Evolutionary conservation across 1,140 invertebrate genomes (phyloP), one percentile per base, ranked within the genome.

Genomic region (Tetramorium alpestre): DNA sequence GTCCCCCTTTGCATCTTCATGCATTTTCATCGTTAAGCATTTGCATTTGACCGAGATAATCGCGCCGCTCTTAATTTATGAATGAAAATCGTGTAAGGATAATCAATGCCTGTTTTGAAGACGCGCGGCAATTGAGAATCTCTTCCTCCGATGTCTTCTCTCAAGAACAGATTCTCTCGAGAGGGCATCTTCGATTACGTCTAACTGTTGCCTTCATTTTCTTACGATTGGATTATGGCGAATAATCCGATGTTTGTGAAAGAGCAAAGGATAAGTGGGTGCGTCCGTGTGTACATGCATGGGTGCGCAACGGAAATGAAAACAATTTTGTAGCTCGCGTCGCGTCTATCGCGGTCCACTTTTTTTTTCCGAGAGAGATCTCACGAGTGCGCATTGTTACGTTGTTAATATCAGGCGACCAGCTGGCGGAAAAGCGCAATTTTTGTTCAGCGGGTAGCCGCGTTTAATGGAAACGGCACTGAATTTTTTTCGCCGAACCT

Each of bases 381-480:
- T 72, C 51, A 73, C 85, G 78, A 89, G 33, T 62, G 77, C 85
- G 88, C 67, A 78, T 82, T 76, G 85, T 60, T 87, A 77, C 88
- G 85, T 85, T 90, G 89, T 90, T 89, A 89, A 87, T 75, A 62
- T 80, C 51, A 76, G 75, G 54, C 78, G 78, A 89, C 87, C 89
- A 87, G 88, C 88, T 89, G 89, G 88, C n/a, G 77, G 88, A 85
- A 78, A 75, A 67, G 73, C 76, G 89, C 89, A 87, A 90, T 90
- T 90, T 90, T 89, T 87, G 89, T 89, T 85, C 75, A 22, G 72
- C 47, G 85, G 51, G 51, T 87, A 89, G 78, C 85, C 69, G 80
- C 78, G 65, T 87, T 89, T 89, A 89, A 87, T 87, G 78, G 81
- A 89, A 87, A 87, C 78, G 77, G 49, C 38, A 38, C 60, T 11